Evolutionary conservation across 1,140 invertebrate species (phyloP), one percentile per base, ranked within the genome.

Genomic region (Drosophila pseudoananassae): DNA sequence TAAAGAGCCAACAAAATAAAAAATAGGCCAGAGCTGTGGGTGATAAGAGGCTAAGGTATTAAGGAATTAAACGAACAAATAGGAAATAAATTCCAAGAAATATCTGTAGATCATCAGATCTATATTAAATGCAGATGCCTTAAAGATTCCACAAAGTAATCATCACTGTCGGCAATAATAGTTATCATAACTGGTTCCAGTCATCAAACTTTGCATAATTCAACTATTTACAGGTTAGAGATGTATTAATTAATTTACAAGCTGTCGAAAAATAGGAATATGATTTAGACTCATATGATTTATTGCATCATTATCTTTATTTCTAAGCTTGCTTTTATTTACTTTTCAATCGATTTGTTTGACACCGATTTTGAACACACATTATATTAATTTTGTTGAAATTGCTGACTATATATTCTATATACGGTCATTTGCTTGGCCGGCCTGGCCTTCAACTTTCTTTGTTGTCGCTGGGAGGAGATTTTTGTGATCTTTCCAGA

Each of bases 401-500:
- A 64, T 52, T 66, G 46, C 46, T 23, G 63, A 10, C 63, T 45
- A 79, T 80, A 79, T 80, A 80, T 58, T 76, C 76, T 83, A 84
- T 84, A 84, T 78, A 82, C 83, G 83, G 83, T 87, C 83, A 88
- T 78, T 78, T 85, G 46, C 60, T 75, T 83, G 54, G 61, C 49
- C 74, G 83, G 78, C 83, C 83, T 77, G 83, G 78, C 83, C 83
- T 87, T 87, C 83, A 88, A 87, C 83, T 87, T 87, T 87, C 83
- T 88, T 87, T 87, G 84, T 87, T 88, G 74, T 59, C 56, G 45
- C 27, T 50, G 63, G 40, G 46, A 40, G 61, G 38, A 53, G 47
- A 29, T 56, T 53, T 74, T 75, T 68, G 52, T 76, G 61, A 59
- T 76, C 36, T 60, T 64, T 57, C 43, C 47, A 56, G 57, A 49